Conservation (phyloP, 2,113 vertebrate species). For the Pollimyrus isidori region DNA sequence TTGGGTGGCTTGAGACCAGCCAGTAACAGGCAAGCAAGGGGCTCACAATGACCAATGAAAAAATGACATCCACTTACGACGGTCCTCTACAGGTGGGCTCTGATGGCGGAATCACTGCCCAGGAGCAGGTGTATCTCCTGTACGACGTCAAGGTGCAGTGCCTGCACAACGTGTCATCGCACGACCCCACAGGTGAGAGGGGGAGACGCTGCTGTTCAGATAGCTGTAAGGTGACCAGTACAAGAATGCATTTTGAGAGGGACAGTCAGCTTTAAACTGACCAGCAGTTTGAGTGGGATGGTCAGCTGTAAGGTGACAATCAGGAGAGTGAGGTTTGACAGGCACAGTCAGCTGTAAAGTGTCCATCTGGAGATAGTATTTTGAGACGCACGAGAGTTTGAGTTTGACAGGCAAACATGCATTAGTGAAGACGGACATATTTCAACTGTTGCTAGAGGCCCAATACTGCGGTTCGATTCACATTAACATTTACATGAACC, state of each 20-base stretch:
- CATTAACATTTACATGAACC: neutral
- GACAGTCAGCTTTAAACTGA: neutral
- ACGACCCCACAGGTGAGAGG: slow-evolving; percentile 36
- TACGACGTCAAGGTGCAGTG: slow-evolving; percentile 61
- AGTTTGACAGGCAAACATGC: neutral
- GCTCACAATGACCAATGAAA: neutral
- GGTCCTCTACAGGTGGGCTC: slow-evolving; percentile 48
- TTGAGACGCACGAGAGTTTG: neutral
- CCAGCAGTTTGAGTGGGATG: neutral
- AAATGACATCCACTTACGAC: neutral
- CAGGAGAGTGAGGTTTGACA: neutral
- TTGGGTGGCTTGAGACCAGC: neutral
- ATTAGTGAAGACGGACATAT: neutral
- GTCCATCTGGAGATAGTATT: neutral
- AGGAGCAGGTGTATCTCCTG: slow-evolving; percentile 66
- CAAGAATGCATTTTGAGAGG: neutral
- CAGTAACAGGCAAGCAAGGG: neutral
- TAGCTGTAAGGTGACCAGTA: neutral
- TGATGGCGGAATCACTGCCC: slow-evolving; percentile 57
- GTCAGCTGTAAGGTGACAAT: neutral
- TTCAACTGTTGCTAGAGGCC: neutral
- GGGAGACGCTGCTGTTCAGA: neutral
- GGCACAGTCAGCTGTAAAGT: neutral
- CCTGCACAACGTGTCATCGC: slow-evolving; percentile 59
- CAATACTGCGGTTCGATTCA: neutral